Evolutionary conservation across 2,797 vertebrate species (phyloP), one percentile per base, ranked within the genome.

Genomic region (Oryzias sinensis): DNA sequence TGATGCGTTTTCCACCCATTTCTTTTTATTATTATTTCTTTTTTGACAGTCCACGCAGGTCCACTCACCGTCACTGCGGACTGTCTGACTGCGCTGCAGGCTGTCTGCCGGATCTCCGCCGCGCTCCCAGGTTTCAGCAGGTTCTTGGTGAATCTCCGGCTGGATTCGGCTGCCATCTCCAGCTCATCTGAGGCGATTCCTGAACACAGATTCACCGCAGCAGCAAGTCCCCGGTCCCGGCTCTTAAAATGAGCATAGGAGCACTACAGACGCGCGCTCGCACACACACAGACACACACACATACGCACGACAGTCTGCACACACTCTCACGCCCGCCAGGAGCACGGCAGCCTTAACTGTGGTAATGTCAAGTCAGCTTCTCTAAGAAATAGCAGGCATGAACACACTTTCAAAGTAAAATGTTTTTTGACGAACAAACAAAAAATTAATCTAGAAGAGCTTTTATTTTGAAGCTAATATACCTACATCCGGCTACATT

Each of bases 81-180:
- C 45, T 81, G 86, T 68, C 89, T 70, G 65, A 93, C 91, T 1
- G 93, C 92, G 68, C 88, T 90, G 67, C 91, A 93, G 24, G 93
- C 94, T 56, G 92, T 95, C 81, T 93, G 93, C 54, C 95, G 88
- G 29, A 94, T 93, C 91, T 96, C 95, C 27, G 94, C 93, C 45
- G 95, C 94, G 84, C 85, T 92, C 55, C 95, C 94, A n/a, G 95
- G 95, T 70, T 96, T 91, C 82, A 96, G 91, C 54, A 96, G 93
- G 93, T 94, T 96, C 65, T 94, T 95, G 56, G 96, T 95, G 89
- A 97, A 98, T 91, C 94, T 95, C 91, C 96, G 94, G 72, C 90
- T 92, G 55, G 94, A 91, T 73, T 96, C 95, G 29, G 93, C 90
- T 78, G 93, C 93, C 93, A 94, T 95, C 71, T 90, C 90, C 88